A percentile compares a stretch with the other conserved stretches of the same genome.
Conservation (phyloP, 1,140 invertebrate species). For the Calycopis cecrops region DNA sequence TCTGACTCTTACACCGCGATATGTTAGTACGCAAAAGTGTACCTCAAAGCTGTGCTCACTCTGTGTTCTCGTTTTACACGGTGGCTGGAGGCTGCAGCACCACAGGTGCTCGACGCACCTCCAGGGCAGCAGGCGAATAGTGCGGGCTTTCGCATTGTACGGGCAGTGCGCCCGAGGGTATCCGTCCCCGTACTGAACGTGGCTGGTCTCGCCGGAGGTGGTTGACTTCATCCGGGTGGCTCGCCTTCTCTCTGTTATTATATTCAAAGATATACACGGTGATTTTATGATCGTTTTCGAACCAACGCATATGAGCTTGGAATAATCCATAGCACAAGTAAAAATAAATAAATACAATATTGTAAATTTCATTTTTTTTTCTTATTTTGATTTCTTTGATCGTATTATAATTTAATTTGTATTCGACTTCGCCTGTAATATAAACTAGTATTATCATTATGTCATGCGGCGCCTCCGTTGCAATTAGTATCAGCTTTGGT, state of each 20-base stretch:
- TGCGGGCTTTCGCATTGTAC: conserved; percentile 18
- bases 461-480: no score
- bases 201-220: conserved; percentile 67
- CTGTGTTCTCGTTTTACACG: conserved; percentile 79
- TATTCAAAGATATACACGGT: not conserved
- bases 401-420: no score
- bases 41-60: conserved; percentile 37
- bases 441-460: no score
- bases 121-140: conserved; percentile 82
- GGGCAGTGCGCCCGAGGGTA: conserved; percentile 10
- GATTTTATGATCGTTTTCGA: no score
- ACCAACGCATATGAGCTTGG: no score
- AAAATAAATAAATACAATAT: no score
- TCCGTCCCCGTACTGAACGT: conserved; percentile 18
- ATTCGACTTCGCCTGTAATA: no score
- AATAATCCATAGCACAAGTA: no score
- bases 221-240: conserved; percentile 76
- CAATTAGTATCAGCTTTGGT: no score
- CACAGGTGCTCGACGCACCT: conserved; percentile 86
- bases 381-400: no score
- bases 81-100: conserved; percentile 86
- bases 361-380: no score
- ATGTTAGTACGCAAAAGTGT: conserved; percentile 30
- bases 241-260: conserved; percentile 75
- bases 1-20: no score